Evolutionary conservation across 2,797 vertebrate species (phyloP).

Genomic region (Sebastes cheni): DNA sequence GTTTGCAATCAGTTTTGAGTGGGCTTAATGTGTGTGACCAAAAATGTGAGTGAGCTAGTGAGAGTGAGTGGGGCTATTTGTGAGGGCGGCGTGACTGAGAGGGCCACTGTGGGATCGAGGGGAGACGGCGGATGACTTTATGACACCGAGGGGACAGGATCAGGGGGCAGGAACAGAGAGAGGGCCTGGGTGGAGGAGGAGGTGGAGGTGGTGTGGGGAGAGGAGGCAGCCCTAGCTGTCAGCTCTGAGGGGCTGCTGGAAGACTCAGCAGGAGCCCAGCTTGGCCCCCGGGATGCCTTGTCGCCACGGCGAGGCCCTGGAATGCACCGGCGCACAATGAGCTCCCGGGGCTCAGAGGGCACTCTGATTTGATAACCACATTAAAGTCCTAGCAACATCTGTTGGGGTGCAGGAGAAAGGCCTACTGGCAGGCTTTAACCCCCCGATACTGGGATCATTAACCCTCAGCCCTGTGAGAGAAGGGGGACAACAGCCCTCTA

Average conservation of each 20-base stretch:
- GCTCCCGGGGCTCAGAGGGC: slow-evolving; percentile 90
- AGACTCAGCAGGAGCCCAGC: slow-evolving; percentile 84
- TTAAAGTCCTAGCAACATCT: slow-evolving; percentile 99
- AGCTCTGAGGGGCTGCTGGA: slow-evolving; percentile 80
- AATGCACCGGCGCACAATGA: slow-evolving; percentile 89
- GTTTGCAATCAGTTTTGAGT: slow-evolving; percentile 18
- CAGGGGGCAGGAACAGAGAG: slow-evolving; percentile 54
- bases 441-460: slow-evolving; percentile 96
- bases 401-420: slow-evolving; percentile 92
- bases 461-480: slow-evolving; percentile 89
- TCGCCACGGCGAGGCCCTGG: slow-evolving; percentile 91
- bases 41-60: slow-evolving; percentile 63
- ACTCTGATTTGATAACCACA: slow-evolving; percentile 97
- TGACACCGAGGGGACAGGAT: slow-evolving; percentile 74
- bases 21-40: slow-evolving; percentile 41
- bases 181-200: slow-evolving; percentile 49
- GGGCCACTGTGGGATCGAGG: slow-evolving; percentile 69
- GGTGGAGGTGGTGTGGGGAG: slow-evolving; percentile 46
- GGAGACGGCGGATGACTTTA: slow-evolving; percentile 77
- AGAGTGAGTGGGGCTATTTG: slow-evolving; percentile 55
- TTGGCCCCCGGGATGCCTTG: slow-evolving; percentile 85
- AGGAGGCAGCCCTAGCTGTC: slow-evolving; percentile 76
- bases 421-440: slow-evolving; percentile 94
- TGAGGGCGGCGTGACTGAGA: slow-evolving; percentile 58
- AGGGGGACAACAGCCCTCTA: slow-evolving; percentile 92